Evolutionary conservation across 2,113 vertebrate species (phyloP), one percentile per base, ranked within the genome.

Genomic region (Dipodomys ordii): DNA sequence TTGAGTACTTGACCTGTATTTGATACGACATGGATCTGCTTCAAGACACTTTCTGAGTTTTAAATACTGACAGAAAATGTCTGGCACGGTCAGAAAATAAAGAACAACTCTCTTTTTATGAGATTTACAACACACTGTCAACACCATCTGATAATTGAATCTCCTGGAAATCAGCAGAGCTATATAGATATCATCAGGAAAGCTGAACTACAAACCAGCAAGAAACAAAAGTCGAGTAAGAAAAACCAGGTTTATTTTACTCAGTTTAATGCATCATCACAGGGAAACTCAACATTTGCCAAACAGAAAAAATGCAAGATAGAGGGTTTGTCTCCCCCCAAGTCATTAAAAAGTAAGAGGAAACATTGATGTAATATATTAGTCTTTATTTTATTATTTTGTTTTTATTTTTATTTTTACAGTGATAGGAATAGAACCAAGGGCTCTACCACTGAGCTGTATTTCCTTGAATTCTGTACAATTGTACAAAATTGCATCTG

Each of bases 51-150:
- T 68, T 94, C 87, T 74, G 64, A 32, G 53, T 81, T 91, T 86
- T 74, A 83, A 94, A 92, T 53, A 78, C 80, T 73, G 86, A 64
- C 44, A 60, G 91, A 89, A 89, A 88, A 91, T 19, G 77, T 39
- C 44, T 65, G 73, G 87, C 80, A 57, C 25, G 3, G n/a, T 46
- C 1, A 2, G 68, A 77, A 64, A 83, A 74, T 25, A 67, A 85
- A 27, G 46, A 20, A 15, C 53, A 18, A 22, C 25, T 68, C 80
- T 90, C 35, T 76, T 88, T 87, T 57, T 82, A 46, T 39, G 79
- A 95, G 78, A 91, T 85, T 91, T 79, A 91, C 80, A 73, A 18
- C 28, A 82, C 82, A 53, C 93, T 92, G 90, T 90, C 91, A 62
- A 39, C 72, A 73, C 85, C 81, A 39, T 35, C 74, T 35, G 90